These are phyloP conservation scores for Baryphthengus martii DNA, from an alignment of 2,113 vertebrate species.

Conservation along the genomic window DNA sequence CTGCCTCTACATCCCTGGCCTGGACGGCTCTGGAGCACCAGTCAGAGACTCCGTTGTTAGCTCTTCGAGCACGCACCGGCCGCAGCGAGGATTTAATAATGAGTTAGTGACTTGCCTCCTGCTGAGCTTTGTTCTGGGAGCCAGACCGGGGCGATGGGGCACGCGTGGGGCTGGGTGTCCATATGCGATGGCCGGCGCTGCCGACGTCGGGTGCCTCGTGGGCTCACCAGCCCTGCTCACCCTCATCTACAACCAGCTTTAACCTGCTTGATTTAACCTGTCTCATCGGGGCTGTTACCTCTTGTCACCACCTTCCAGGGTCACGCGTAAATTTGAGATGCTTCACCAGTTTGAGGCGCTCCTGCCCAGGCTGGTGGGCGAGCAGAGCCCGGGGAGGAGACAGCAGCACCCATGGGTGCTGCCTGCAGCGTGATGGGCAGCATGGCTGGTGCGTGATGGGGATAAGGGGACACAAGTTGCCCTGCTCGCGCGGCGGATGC, in stretches of 20 bases:
- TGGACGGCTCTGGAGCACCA: not conserved
- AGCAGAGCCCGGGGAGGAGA: rapidly evolving
- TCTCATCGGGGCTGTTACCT: not conserved
- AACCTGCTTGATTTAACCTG: not conserved
- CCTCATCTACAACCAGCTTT: not conserved
- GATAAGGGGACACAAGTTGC: not conserved
- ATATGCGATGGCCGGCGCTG: rapidly evolving
- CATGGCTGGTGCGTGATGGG: rapidly evolving
- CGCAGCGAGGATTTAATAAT: not conserved
- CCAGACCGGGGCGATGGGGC: not conserved
- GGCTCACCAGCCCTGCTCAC: not conserved
- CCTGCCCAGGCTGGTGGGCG: rapidly evolving
- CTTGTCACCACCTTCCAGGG: not conserved
- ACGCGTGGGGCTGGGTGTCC: not conserved
- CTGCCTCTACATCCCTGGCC: not conserved
- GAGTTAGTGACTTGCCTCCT: not conserved
- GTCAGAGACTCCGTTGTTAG: not conserved
- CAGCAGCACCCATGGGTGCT: not conserved
- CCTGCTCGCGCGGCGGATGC: not conserved
- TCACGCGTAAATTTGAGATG: rapidly evolving
- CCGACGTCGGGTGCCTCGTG: rapidly evolving
- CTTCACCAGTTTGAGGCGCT: not conserved
- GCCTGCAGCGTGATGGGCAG: rapidly evolving
- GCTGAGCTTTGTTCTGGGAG: not conserved
- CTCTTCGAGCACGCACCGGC: not conserved